Conservation (phyloP, 1,140 invertebrate species). For the Calephelis nemesis region DNA sequence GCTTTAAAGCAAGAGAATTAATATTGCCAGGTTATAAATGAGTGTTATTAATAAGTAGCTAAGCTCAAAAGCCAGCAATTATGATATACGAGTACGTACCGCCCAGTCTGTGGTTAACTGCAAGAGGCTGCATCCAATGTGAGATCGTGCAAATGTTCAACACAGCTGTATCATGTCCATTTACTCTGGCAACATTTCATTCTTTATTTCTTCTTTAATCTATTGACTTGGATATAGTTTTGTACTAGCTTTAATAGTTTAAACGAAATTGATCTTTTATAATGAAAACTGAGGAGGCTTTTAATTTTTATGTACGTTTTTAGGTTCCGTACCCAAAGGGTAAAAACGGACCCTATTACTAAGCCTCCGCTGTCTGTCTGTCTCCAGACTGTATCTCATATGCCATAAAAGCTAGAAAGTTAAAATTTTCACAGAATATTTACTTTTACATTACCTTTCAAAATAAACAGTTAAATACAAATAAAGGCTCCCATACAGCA, state of each 20-base stretch:
- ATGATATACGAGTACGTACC: conserved; percentile 28
- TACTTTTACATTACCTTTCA: too few species aligned
- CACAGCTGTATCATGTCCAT: conserved; percentile 19
- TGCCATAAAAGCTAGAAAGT: too few species aligned
- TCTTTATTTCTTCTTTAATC: conserved; percentile 2
- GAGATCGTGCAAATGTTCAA: conserved; percentile 16
- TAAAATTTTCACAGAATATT: too few species aligned
- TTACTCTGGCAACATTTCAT: conserved; percentile 2
- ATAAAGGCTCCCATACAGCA: too few species aligned
- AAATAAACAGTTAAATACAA: too few species aligned
- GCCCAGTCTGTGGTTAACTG: conserved; percentile 33
- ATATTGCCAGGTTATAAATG: conserved; percentile 17
- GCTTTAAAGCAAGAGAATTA: conserved; percentile 1
- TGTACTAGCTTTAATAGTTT: neutral
- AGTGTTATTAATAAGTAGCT: conserved; percentile 21
- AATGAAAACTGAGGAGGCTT: too few species aligned
- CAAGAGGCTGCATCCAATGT: conserved; percentile 32
- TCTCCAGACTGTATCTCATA: too few species aligned
- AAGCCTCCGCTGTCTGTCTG: too few species aligned
- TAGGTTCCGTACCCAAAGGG: too few species aligned
- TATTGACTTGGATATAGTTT: neutral
- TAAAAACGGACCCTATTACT: too few species aligned
- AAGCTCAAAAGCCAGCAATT: conserved; percentile 26
- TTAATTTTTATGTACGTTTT: too few species aligned
- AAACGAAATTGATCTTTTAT: too few species aligned